These are phyloP conservation scores for Tachypleus tridentatus DNA, from an alignment of 1,140 invertebrate species.

Conservation along the genomic window DNA sequence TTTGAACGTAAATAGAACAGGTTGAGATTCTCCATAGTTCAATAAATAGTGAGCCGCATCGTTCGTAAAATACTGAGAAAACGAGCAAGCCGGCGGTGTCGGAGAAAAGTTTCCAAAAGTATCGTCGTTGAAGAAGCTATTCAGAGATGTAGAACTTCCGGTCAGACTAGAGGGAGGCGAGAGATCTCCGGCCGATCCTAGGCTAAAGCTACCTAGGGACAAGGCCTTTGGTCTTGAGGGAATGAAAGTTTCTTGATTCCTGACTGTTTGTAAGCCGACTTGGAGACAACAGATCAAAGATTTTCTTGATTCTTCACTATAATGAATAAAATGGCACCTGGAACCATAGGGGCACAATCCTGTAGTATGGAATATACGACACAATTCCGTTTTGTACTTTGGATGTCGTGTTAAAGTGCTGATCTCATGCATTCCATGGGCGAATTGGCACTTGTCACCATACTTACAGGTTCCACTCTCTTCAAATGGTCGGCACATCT, in stretches of 20 bases:
- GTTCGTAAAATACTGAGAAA: conserved; percentile 12
- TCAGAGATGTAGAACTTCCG: conserved; percentile 52
- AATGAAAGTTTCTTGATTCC: background rate
- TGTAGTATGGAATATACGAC: conserved; percentile 91
- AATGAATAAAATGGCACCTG: conserved; percentile 97
- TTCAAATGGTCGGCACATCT: conserved; percentile 89
- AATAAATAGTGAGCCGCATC: too few species aligned
- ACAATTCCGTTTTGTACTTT: conserved; percentile 98
- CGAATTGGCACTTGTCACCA: conserved; percentile 98
- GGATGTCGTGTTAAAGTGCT: conserved; percentile 86
- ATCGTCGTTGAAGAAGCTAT: conserved; percentile 36
- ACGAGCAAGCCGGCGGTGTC: conserved; percentile 7
- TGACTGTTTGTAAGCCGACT: background rate
- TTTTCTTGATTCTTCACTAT: conserved; percentile 63
- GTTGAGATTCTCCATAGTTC: too few species aligned
- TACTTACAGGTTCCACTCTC: conserved; percentile 95
- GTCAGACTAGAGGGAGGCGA: conserved; percentile 39
- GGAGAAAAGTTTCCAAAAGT: conserved; percentile 1
- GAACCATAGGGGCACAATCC: conserved; percentile 98
- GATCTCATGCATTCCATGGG: conserved; percentile 85
- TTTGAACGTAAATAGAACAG: too few species aligned
- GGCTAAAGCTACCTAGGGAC: conserved; percentile 18
- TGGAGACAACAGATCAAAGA: conserved; percentile 9
- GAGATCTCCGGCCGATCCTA: conserved; percentile 22
- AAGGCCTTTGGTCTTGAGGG: conserved; percentile 23